Evolutionary conservation across 2,888 invertebrate genomes (phyloP).

Genomic region (Lasioglossum villosulum): DNA sequence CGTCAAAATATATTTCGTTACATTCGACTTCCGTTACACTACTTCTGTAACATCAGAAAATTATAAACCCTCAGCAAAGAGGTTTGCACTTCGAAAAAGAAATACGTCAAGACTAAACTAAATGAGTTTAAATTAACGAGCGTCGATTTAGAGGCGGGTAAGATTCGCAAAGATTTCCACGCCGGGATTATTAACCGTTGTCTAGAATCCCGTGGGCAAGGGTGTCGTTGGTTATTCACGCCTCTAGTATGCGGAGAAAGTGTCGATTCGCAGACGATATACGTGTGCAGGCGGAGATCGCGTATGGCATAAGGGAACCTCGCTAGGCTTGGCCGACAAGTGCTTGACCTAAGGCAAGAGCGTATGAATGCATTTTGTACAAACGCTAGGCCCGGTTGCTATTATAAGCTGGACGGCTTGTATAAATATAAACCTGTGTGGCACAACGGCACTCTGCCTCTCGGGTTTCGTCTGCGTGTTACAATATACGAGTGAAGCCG

Average conservation of each 20-base stretch:
- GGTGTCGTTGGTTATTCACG: constrained; percentile 1
- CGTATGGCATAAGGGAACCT: constrained; percentile 66
- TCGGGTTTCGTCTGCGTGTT: constrained; percentile 81
- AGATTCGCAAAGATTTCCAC: neutral
- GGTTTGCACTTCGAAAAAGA: too few relatives aligned
- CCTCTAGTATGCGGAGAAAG: constrained; percentile 30
- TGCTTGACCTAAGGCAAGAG: constrained; percentile 78
- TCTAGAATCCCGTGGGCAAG: constrained; percentile 12
- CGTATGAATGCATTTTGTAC: constrained; percentile 77
- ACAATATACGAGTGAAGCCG: constrained; percentile 73
- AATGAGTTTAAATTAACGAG: too few relatives aligned
- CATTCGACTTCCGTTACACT: too few relatives aligned
- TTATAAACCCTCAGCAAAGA: too few relatives aligned
- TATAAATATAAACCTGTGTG: constrained; percentile 82
- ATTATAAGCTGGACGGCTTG: constrained; percentile 80
- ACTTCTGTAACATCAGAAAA: too few relatives aligned
- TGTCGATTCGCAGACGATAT: constrained; percentile 42
- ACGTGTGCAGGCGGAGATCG: constrained; percentile 18
- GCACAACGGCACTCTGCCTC: constrained; percentile 76
- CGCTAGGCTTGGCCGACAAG: constrained; percentile 58
- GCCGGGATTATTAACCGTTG: neutral
- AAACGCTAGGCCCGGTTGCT: constrained; percentile 76
- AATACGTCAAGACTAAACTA: too few relatives aligned
- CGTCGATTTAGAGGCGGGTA: neutral
- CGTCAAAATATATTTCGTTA: too few relatives aligned